Conservation (phyloP, 2,888 invertebrate species). For the Prosopocoilus inquinatus region DNA sequence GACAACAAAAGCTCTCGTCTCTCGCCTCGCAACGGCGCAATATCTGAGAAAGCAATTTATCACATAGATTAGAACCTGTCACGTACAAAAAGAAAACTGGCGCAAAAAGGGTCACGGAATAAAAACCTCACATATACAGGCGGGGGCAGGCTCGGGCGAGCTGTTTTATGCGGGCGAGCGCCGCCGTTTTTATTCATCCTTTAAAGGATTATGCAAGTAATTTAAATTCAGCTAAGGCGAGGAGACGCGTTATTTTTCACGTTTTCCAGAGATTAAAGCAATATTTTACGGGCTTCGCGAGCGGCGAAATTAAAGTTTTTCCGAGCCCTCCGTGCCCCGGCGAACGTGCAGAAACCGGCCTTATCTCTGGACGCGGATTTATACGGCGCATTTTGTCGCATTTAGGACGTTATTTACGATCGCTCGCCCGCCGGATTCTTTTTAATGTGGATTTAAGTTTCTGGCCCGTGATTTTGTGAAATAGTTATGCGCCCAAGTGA, state of each 20-base stretch:
- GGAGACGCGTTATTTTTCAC: constrained; percentile 48
- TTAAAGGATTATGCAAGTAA: constrained; percentile 47
- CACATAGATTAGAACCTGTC: constrained; percentile 22
- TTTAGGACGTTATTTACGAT: constrained; percentile 11
- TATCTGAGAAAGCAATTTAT: constrained; percentile 21
- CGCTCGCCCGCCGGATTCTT: too few relatives aligned
- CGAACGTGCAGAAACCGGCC: constrained; percentile 47
- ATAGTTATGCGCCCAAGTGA: too few relatives aligned
- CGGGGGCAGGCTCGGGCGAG: constrained; percentile 18
- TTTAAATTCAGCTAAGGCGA: constrained; percentile 52
- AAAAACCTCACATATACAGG: background rate
- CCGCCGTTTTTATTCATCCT: constrained; percentile 43
- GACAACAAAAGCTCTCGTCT: too few relatives aligned
- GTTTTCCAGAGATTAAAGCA: constrained; percentile 51
- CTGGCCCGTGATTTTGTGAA: background rate
- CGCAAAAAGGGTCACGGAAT: constrained; percentile 11
- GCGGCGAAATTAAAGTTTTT: constrained; percentile 49
- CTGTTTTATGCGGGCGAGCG: constrained; percentile 31
- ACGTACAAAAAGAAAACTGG: constrained; percentile 20
- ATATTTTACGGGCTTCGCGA: constrained; percentile 47
- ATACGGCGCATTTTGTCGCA: constrained; percentile 34
- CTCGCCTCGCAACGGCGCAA: background rate
- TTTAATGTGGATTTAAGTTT: background rate
- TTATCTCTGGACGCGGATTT: constrained; percentile 49
- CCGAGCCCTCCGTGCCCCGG: constrained; percentile 36